Evolutionary conservation across 1,140 invertebrate species (phyloP).

Genomic region (Cotesia vestalis): DNA sequence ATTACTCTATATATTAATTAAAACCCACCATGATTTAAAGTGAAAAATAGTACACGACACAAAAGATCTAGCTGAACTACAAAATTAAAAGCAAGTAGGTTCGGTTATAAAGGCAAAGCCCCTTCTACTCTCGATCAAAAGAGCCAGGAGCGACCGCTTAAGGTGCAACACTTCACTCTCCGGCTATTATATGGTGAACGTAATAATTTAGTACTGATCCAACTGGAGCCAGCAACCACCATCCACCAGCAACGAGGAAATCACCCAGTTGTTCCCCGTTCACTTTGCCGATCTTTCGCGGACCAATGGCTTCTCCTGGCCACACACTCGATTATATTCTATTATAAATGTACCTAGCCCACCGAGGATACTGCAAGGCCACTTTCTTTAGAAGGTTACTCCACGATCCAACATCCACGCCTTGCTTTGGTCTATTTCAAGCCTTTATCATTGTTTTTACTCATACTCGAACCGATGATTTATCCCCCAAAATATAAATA

Average conservation of each 20-base stretch:
- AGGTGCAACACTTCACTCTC: conserved; percentile 47
- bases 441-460: no score
- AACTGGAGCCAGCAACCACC: conserved; percentile 12
- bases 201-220: conserved; percentile 43
- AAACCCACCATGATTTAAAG: conserved; percentile 5
- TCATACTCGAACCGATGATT: no score
- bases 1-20: conserved; percentile 24
- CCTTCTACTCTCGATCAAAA: conserved; percentile 44
- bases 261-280: conserved; percentile 41
- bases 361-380: conserved; percentile 46
- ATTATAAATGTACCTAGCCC: neutral
- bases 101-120: conserved; percentile 62
- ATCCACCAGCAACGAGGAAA: conserved; percentile 16
- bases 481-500: no score
- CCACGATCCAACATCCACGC: neutral
- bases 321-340: neutral
- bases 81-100: conserved; percentile 54
- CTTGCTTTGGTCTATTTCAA: neutral
- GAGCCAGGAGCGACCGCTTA: conserved; percentile 40
- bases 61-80: conserved; percentile 56
- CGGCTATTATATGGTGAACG: conserved; percentile 42
- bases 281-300: conserved; percentile 39
- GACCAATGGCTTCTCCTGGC: conserved; percentile 39
- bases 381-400: conserved; percentile 48
- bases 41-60: conserved; percentile 39